A percentile compares a stretch with the other conserved stretches of the same genome.
These are phyloP conservation scores for Pseudorhiza aurosa DNA, from an alignment of 30 jellyfish, hydroid and myxozoan genomes.

Conservation along the genomic window DNA sequence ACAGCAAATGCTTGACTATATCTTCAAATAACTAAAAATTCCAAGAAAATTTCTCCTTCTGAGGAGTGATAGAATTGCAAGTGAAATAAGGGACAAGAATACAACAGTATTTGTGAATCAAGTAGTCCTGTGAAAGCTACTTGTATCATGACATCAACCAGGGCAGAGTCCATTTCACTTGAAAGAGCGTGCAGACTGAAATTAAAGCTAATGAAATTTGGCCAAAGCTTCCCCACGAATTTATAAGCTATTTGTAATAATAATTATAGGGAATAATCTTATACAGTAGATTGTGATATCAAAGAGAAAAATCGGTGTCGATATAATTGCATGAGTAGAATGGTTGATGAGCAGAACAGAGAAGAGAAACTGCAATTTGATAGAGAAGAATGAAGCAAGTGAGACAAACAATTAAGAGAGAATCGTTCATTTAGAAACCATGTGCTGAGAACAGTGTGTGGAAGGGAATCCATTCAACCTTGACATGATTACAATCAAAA, in stretches of 20 bases:
- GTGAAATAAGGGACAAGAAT: too few relatives aligned
- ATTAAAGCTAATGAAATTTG: too few relatives aligned
- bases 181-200: too few relatives aligned
- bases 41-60: too few relatives aligned
- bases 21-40: too few relatives aligned
- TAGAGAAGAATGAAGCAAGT: background rate
- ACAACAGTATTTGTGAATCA: too few relatives aligned
- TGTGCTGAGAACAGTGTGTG: slow-evolving; percentile 3
- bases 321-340: background rate
- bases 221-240: too few relatives aligned
- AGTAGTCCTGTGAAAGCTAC: too few relatives aligned
- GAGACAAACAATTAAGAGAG: background rate
- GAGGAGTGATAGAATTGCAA: too few relatives aligned
- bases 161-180: too few relatives aligned
- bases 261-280: background rate
- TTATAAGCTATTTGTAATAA: background rate
- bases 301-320: background rate
- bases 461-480: background rate
- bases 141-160: too few relatives aligned
- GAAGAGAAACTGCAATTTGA: background rate
- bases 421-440: slow-evolving; percentile 6
- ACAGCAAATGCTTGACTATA: too few relatives aligned
- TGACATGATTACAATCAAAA: background rate
- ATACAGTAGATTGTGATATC: background rate
- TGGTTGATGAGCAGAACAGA: background rate